Base-by-base conservation (phyloP, 2,113 vertebrate species). In the Xenopus borealis region DNA sequence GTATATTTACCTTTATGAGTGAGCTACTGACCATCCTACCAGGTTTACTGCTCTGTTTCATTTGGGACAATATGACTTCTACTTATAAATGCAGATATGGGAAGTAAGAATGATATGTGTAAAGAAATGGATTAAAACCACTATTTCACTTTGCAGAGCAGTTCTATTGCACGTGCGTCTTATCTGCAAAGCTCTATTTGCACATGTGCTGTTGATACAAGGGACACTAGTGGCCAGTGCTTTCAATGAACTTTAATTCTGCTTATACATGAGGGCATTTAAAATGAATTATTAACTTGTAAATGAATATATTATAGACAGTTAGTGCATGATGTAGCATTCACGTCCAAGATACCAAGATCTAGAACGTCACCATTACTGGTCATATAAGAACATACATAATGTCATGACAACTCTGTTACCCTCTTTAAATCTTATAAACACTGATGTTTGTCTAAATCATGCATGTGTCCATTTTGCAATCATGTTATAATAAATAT, bases 401-500 rank as follows among this genome's bases (percentile, higher is more conserved):
- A n/a, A 18, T n/a, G 17, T 55, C 11, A n/a, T n/a, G 14, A 8
- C 17, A n/a, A 55, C 53, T 27, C 23, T 55, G 53, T 55, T n/a
- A 55, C 53, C 53, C 17, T 50, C 8, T 55, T 55, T 9, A 16
- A 55, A 8, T 55, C 12, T 17, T n/a, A 55, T n/a, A 8, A n/a
- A 55, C 14, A n/a, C 17, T 5, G 9, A 55, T 55, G 52, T 17
- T 55, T 16, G 52, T 55, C 52, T 55, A n/a, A 55, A n/a, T 55
- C 52, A 55, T n/a, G 53, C 53, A 55, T 55, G 53, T 55, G 53
- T 55, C 53, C 53, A n/a, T 55, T 55, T 55, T 55, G 53, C 53
- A 55, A n/a, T n/a, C 17, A 55, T 55, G 14, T 55, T 55, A n/a
- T n/a, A 55, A 55, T 55, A 55, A 55, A 55, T 55, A 55, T 55